Evolutionary conservation across 2,113 vertebrate species (phyloP), one percentile per base, ranked within the genome.

Genomic region (Vireo altiloquus): DNA sequence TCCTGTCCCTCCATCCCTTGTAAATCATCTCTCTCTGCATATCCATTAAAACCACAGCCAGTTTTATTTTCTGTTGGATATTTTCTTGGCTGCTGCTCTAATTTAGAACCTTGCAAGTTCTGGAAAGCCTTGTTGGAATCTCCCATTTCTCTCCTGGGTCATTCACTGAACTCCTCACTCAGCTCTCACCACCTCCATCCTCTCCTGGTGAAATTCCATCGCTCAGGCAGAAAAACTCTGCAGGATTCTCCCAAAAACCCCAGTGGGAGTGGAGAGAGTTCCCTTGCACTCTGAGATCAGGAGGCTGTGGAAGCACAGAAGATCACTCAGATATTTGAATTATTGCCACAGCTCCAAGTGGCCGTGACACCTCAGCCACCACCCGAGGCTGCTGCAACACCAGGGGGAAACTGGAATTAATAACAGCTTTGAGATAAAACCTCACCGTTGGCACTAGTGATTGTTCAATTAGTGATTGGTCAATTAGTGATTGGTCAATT

Each of bases 271-370:
- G 18, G 15, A 9, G 61, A 37, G 71, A 69, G 30, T 4, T 40
- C 18, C 46, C 7, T 59, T 30, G 63, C 37, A 21, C 6, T n/a
- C 82, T 12, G 35, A 35, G 17, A 10, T 2, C 9, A 50, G 3
- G 10, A 60, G 78, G 77, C 20, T 33, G 53, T 30, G 44, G 15
- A 19, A 60, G 78, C 8, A 56, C 64, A 9, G 4, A 17, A 35
- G 17, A 81, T 27, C 47, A 27, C n/a, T n/a, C 7, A 4, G 25
- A 44, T 18, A 9, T 8, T 42, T 25, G 4, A 49, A 40, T 68
- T 21, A 27, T 11, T 11, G 1, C 24, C 10, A 0, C 11, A 27
- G 31, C 57, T 69, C 63, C 6, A 3, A 27, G 5, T n/a, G 59
- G 10, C 3, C 31, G 68, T 14, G 82, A 35, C 65, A 39, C n/a